A percentile compares a stretch with the other conserved stretches of the same genome.
Evolutionary conservation across 2,113 vertebrate species (phyloP).

Genomic region (Pipra filicauda): DNA sequence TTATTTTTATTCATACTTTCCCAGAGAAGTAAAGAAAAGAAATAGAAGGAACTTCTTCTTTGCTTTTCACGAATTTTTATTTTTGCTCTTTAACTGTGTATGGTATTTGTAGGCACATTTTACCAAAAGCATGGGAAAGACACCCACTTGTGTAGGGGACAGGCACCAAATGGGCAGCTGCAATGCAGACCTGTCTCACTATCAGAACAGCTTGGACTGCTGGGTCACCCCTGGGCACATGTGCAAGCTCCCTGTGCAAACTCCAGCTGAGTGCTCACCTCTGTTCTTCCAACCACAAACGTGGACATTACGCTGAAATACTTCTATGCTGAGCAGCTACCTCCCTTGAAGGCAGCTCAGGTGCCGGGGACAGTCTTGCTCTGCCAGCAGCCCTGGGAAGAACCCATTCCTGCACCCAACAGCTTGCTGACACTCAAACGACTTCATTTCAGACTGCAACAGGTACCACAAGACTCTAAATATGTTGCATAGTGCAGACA

Average conservation of each 20-base stretch:
- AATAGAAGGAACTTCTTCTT: neutral
- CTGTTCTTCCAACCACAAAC: neutral
- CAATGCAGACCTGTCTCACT: neutral
- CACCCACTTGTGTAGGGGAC: neutral
- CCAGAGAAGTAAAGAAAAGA: neutral
- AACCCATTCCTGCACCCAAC: neutral
- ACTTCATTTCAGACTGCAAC: neutral
- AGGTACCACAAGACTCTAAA: neutral
- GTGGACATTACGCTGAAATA: neutral
- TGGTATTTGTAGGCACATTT: neutral
- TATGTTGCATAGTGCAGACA: rapidly evolving
- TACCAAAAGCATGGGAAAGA: neutral
- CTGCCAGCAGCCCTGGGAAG: neutral
- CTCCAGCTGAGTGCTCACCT: neutral
- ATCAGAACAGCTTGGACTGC: neutral
- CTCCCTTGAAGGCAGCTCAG: neutral
- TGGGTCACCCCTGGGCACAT: neutral
- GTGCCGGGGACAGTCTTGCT: neutral
- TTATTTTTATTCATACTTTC: neutral
- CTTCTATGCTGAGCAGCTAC: neutral
- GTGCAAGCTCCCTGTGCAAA: neutral
- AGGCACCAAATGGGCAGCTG: rapidly evolving
- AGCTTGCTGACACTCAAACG: neutral
- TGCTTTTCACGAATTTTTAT: neutral
- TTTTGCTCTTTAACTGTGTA: neutral